phyloP scores from a whole-genome alignment of 1,140 invertebrate genomes.

The Phymorhynchus buccinoides region DNA sequence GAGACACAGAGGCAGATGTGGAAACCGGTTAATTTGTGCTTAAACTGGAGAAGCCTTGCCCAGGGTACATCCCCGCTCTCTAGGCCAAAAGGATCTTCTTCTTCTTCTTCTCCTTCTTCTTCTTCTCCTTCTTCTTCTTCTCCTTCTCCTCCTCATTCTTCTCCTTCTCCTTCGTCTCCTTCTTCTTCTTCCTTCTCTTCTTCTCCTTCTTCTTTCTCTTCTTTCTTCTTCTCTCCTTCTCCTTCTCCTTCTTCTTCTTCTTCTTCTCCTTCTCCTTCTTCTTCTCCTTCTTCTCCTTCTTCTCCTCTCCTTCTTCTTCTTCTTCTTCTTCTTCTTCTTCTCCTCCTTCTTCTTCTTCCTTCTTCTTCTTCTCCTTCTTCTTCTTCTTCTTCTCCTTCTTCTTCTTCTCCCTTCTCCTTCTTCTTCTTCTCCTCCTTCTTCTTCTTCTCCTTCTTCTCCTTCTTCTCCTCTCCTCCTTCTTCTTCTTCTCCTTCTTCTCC shows the following conservation, averaged over 20 bases:
- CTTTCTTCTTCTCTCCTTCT: not conserved
- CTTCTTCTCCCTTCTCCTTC: not conserved
- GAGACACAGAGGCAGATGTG: not conserved
- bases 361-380: conserved; percentile 22
- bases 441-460: not conserved
- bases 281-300: not conserved
- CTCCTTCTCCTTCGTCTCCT: no score
- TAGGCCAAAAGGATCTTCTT: not conserved
- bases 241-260: not conserved
- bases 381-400: conserved; percentile 22
- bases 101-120: conserved; percentile 30
- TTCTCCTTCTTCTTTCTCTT: not conserved
- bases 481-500: not conserved
- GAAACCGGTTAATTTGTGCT: not conserved
- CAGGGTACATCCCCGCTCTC: not conserved
- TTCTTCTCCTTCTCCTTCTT: not conserved
- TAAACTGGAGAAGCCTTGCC: no score
- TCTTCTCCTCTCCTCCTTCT: not conserved
- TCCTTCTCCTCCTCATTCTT: no score
- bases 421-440: not conserved
- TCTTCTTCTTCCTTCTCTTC: not conserved
- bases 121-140: conserved; percentile 18
- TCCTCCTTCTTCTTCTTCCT: not conserved
- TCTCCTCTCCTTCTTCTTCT: not conserved
- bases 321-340: not conserved